Evolutionary conservation across 2,888 invertebrate genomes (phyloP).

Genomic region (Cheilosia impressa): DNA sequence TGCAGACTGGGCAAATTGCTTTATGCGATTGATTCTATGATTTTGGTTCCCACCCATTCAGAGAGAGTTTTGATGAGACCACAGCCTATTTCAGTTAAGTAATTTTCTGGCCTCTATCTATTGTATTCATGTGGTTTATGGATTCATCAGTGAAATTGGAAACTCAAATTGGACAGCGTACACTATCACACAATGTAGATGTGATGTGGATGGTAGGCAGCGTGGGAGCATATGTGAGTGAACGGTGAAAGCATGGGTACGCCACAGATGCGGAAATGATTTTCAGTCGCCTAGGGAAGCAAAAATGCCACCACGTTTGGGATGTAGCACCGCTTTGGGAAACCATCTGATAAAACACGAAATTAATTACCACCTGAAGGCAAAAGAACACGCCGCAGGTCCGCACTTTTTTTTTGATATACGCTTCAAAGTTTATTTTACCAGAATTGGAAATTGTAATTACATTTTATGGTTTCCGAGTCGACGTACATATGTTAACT

Average conservation of each 20-base stretch:
- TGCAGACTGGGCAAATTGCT: constrained; percentile 20
- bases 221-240: not conserved
- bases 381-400: not conserved
- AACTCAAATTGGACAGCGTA: constrained; percentile 48
- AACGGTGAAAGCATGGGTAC: not conserved
- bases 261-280: constrained; percentile 3
- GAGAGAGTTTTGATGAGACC: not conserved
- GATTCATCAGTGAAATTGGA: constrained; percentile 60
- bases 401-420: not conserved
- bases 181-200: not conserved
- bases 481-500: not conserved
- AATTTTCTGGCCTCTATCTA: constrained; percentile 38
- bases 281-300: not conserved
- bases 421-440: not conserved
- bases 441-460: constrained; percentile 4
- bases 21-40: constrained; percentile 14
- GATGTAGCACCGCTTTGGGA: not conserved
- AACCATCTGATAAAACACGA: constrained; percentile 49
- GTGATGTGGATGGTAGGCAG: not conserved
- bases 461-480: constrained; percentile 1
- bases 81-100: constrained; percentile 22
- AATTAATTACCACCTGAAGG: constrained; percentile 47
- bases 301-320: not conserved
- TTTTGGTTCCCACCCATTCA: not conserved
- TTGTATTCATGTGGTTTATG: constrained; percentile 49